Conservation (phyloP, 2,888 invertebrate species). For the Malacosoma neustria region DNA sequence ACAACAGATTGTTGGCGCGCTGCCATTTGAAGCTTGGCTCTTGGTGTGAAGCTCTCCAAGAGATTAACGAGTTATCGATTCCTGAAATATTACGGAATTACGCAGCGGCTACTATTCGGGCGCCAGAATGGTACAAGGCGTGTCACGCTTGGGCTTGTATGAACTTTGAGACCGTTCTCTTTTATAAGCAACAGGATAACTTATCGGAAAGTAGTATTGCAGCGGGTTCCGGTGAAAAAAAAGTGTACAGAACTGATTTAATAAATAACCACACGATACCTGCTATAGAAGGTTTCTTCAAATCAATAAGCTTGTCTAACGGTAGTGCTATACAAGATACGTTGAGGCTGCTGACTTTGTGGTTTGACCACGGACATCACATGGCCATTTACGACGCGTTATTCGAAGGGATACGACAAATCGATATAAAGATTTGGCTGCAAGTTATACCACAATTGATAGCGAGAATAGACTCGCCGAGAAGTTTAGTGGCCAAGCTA, state of each 20-base stretch:
- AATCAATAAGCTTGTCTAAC: conserved; percentile 92
- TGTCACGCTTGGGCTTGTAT: conserved; percentile 99
- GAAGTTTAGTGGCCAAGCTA: conserved; percentile 89
- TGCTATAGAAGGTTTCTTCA: conserved; percentile 96
- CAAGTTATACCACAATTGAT: conserved; percentile 99
- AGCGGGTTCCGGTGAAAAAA: conserved; percentile 58
- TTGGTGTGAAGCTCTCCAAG: conserved; percentile 94
- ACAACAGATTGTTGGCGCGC: conserved; percentile 79
- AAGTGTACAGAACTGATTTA: conserved; percentile 54
- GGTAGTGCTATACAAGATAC: conserved; percentile 97
- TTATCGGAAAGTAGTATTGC: conserved; percentile 58
- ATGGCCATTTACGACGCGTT: conserved; percentile 95
- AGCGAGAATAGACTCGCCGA: conserved; percentile 96
- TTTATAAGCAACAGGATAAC: conserved; percentile 73
- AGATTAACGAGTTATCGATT: conserved; percentile 86
- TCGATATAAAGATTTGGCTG: conserved; percentile 98
- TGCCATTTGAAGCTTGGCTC: conserved; percentile 96
- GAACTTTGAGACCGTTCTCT: conserved; percentile 94
- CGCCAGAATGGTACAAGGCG: conserved; percentile 95
- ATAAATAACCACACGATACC: conserved; percentile 84
- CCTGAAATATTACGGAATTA: conserved; percentile 84
- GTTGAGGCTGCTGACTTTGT: conserved; percentile 91
- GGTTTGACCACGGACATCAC: conserved; percentile 98
- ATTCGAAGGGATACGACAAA: conserved; percentile 91
- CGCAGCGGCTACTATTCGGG: conserved; percentile 86